phyloP scores from a whole-genome alignment of 37 sponge, comb jelly and placozoan genomes.

The Crambe crambe region DNA sequence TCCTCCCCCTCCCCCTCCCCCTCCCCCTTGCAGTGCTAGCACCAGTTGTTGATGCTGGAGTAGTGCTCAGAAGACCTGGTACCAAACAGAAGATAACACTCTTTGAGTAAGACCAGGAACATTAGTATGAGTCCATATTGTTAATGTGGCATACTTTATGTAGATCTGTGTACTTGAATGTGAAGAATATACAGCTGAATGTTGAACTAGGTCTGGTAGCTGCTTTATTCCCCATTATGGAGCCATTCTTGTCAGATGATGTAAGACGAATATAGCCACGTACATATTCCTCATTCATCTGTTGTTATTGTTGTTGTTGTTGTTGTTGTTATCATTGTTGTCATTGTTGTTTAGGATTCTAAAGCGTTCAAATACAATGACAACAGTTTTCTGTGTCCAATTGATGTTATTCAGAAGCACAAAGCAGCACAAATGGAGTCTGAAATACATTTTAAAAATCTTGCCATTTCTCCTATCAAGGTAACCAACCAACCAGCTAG shows the following conservation, averaged over 20 bases:
- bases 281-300: neutral
- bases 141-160: neutral
- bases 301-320: neutral
- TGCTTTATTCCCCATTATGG: slow-evolving; percentile 1
- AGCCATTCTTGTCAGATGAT: neutral
- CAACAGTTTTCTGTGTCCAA: no score
- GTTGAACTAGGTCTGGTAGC: slow-evolving; percentile 29
- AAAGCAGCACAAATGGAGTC: neutral
- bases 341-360: no score
- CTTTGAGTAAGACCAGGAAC: slow-evolving; percentile 13
- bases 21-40: neutral
- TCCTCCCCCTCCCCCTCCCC: neutral
- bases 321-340: neutral
- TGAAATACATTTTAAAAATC: neutral
- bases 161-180: slow-evolving; percentile 9
- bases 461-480: slow-evolving; percentile 7
- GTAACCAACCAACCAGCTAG: no score
- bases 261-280: neutral
- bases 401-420: neutral
- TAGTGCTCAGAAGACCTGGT: neutral
- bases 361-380: no score
- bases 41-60: slow-evolving; percentile 4
- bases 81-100: neutral
- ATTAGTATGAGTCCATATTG: neutral
- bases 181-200: slow-evolving; percentile 22